Evolutionary conservation across 2,113 vertebrate genomes (phyloP).

Genomic region (Phaethornis superciliosus): DNA sequence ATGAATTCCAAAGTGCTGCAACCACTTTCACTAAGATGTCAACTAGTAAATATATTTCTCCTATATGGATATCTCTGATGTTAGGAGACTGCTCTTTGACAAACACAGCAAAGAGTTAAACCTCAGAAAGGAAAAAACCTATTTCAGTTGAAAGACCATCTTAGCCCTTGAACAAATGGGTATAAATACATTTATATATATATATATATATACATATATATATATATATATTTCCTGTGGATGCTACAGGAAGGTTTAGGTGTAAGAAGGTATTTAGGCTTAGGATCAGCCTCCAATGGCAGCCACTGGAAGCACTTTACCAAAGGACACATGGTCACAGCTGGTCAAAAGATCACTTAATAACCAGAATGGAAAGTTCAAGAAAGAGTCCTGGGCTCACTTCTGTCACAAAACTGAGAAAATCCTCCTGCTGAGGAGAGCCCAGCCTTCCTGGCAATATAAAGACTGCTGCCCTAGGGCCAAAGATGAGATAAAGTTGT

Average conservation of each 20-base stretch:
- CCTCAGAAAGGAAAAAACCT: not conserved
- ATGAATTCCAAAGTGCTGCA: not conserved
- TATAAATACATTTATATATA: not conserved
- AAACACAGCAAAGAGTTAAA: constrained; percentile 17
- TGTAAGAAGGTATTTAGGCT: not conserved
- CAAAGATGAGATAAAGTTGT: not conserved
- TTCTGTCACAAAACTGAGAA: not conserved
- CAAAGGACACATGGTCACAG: not conserved
- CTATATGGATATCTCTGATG: not conserved
- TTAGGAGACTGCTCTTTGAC: constrained; percentile 1
- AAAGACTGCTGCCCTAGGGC: not conserved
- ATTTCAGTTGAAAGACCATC: not conserved
- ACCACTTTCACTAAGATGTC: not conserved
- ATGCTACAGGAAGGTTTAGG: not conserved
- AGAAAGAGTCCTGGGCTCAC: not conserved
- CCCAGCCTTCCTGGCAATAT: not conserved
- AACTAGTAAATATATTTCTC: not conserved
- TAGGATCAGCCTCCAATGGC: not conserved
- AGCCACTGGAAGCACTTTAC: not conserved
- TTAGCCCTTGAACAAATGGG: not conserved
- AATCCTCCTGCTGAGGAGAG: not conserved
- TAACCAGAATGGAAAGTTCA: not conserved
- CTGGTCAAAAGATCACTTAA: not conserved
- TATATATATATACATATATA: too few species aligned
- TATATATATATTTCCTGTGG: not conserved